phyloP scores from a whole-genome alignment of 2,888 invertebrate genomes.

The Epistrophe eligans region DNA sequence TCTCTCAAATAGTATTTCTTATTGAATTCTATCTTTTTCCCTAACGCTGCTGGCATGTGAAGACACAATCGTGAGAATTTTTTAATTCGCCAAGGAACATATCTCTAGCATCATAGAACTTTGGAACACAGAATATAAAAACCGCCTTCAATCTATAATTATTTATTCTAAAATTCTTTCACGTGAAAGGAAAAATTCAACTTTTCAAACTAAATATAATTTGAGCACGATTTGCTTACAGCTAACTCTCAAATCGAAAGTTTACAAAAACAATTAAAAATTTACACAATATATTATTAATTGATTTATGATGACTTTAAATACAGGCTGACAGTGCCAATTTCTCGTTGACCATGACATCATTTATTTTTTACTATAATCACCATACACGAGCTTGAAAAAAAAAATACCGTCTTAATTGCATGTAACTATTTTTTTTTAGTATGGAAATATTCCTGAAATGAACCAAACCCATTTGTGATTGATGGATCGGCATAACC shows the following conservation, averaged over 20 bases:
- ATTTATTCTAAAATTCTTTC: too few species aligned
- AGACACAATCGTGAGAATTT: too few species aligned
- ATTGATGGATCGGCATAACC: constrained; percentile 64
- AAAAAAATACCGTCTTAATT: constrained; percentile 7
- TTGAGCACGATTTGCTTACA: too few species aligned
- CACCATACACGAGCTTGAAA: not conserved
- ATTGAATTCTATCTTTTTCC: too few species aligned
- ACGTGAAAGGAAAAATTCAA: not conserved
- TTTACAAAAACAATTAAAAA: not conserved
- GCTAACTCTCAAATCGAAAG: not conserved
- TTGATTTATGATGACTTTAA: constrained; percentile 31
- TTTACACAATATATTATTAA: not conserved
- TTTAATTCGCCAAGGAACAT: too few species aligned
- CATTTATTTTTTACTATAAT: constrained; percentile 3
- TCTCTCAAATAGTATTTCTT: too few species aligned
- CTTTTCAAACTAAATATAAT: not conserved
- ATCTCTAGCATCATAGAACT: too few species aligned
- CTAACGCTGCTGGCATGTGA: too few species aligned
- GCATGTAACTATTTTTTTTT: not conserved
- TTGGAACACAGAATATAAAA: too few species aligned
- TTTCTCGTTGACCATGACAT: constrained; percentile 33
- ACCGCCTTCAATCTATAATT: too few species aligned
- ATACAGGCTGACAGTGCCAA: not conserved
- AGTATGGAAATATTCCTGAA: constrained; percentile 14
- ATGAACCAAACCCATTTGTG: constrained; percentile 42